Conservation (phyloP, 2,888 invertebrate species). For the Abscondita cerata region DNA sequence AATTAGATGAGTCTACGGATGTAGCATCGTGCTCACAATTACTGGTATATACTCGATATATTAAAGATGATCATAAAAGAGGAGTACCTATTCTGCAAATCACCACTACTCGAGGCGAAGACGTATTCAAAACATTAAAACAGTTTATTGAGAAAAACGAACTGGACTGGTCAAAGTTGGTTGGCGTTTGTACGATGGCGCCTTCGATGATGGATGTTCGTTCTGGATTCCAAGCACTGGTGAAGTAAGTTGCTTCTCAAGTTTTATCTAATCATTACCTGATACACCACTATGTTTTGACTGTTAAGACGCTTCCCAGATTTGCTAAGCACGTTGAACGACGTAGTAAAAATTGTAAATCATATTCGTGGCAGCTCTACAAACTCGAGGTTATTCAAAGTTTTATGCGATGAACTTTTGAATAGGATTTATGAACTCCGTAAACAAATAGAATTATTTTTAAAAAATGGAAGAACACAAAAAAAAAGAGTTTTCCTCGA, state of each 20-base stretch:
- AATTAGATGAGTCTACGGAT: neutral
- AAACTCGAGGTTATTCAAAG: neutral
- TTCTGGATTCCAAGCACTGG: constrained; percentile 41
- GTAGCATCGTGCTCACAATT: constrained; percentile 1
- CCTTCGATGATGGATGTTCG: constrained; percentile 39
- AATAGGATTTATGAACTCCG: too few species aligned
- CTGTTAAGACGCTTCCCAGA: constrained; percentile 5
- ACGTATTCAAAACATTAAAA: constrained; percentile 24
- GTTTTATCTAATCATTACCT: constrained; percentile 32
- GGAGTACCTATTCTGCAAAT: neutral
- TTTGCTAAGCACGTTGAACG: neutral
- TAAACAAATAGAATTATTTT: neutral
- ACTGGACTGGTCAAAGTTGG: constrained; percentile 40
- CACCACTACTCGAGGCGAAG: neutral
- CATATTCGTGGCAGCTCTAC: constrained; percentile 5
- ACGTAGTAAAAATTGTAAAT: neutral
- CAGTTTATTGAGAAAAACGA: neutral
- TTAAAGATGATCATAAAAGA: neutral
- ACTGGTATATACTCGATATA: neutral
- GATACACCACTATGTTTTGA: constrained; percentile 10
- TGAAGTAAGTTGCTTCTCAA: constrained; percentile 42
- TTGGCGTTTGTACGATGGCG: constrained; percentile 39
- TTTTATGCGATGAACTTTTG: too few species aligned
- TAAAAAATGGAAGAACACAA: neutral
- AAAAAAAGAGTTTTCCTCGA: constrained; percentile 12